Evolutionary conservation across 1,140 invertebrate genomes (phyloP), one percentile per base, ranked within the genome.

Genomic region (Plectrocnemia conspersa): DNA sequence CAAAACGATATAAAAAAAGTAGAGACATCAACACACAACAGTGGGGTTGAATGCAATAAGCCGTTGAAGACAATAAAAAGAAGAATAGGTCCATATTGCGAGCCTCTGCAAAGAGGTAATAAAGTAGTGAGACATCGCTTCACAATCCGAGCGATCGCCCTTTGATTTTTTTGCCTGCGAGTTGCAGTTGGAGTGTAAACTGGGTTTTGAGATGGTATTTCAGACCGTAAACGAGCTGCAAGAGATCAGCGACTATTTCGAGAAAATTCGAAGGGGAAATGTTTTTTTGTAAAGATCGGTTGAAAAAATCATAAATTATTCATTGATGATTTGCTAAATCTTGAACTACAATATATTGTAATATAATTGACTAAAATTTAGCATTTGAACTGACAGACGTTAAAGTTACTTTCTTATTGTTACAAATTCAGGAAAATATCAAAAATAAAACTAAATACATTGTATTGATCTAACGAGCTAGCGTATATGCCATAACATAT

Each of bases 41-140:
- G 29, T n/a, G 18, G 29, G 24, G 19, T 6, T 27, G 42, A 45
- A 45, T 47, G 45, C 45, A 47, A 47, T 47, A 47, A 47, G 45
- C 45, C 45, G 45, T n/a, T 15, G 6, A 18, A 19, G 18, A 47
- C 45, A 47, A 47, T 47, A 47, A 47, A 47, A 47, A 27, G 27
- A n/a, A 18, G 18, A 33, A 33, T 19, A n/a, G 45, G 13, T 47
- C 45, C 27, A 19, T 47, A 47, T 47, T 35, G 45, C 27, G 27
- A 47, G 18, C 41, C 25, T 18, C 27, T 9, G 11, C 27, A 19
- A 16, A 10, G 29, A 4, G 23, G 45, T 32, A 47, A 47, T 47
- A 47, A 47, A 47, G n/a, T n/a, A 47, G 27, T 32, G 23, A 46
- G 24, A 24, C 15, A 4, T 16, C 3, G n/a, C n/a, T 21, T 47